Conservation (phyloP, 1,140 invertebrate species). For the Bombus pyrosoma region DNA sequence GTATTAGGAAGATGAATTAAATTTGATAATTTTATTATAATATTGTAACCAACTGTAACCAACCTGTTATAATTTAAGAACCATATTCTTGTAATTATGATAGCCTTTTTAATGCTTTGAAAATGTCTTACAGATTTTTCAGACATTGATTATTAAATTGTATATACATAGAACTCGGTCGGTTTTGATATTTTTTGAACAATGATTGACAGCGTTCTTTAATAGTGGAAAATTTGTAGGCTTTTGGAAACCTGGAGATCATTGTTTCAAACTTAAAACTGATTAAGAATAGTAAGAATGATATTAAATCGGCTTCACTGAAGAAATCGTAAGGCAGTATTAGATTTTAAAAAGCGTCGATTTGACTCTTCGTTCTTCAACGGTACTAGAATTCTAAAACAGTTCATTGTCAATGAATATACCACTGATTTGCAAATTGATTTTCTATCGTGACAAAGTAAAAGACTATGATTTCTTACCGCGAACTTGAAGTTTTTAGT, state of each 20-base stretch:
- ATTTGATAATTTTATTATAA: neutral
- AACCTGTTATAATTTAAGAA: no score
- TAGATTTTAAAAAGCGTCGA: constrained; percentile 33
- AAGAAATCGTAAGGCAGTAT: constrained; percentile 48
- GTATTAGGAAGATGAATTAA: neutral
- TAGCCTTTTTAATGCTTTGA: no score
- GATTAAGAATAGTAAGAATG: constrained; percentile 36
- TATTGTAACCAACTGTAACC: no score
- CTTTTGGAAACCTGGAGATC: constrained; percentile 1
- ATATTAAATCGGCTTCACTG: constrained; percentile 44
- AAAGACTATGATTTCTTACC: no score
- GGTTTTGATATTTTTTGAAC: constrained; percentile 31
- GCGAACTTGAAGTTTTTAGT: no score
- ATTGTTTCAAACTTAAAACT: constrained; percentile 35
- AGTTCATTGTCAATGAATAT: neutral
- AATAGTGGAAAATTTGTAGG: neutral
- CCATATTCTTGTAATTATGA: no score
- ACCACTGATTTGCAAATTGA: neutral
- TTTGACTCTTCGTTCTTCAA: constrained; percentile 31
- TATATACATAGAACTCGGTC: constrained; percentile 29
- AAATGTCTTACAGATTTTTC: neutral
- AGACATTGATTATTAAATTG: neutral
- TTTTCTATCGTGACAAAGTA: neutral
- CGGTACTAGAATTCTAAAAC: neutral
- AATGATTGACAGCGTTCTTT: constrained; percentile 14